Evolutionary conservation across 92 coral and sea anemone species (phyloP), one percentile per base, ranked within the genome.

Genomic region (Phenganax subtilis): DNA sequence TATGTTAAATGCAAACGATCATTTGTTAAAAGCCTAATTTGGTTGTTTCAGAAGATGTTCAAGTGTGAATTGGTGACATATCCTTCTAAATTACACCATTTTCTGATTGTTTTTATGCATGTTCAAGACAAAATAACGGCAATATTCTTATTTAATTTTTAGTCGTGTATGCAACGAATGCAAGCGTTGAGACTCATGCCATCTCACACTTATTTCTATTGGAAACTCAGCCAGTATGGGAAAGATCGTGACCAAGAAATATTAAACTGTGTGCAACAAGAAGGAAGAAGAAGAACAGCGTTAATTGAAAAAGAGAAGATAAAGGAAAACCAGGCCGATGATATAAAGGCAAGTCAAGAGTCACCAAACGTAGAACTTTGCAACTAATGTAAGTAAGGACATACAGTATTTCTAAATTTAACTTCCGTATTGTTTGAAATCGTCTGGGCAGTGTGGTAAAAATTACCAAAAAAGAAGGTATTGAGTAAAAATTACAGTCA

Each of bases 221-320:
- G 87, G 75, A 89, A 91, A 27, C 88, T 91, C n/a, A 90, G 85
- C 60, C 92, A 91, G 64, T 91, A 77, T 88, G 96, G 90, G 6
- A 89, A 87, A 76, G 86, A 87, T 61, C 88, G 82, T 67, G 81
- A 83, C 31, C 75, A 82, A 47, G 74, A 76, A 8, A 85, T 91
- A 25, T 51, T 79, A 9, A 89, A 91, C 72, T 84, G 85, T 57
- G 92, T 88, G 75, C 62, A 72, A 27, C 64, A 69, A 37, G 88
- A 91, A 80, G 82, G 96, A 60, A 80, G 82, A 74, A 79, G 76
- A 77, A 76, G 89, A 90, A 72, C 58, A 10, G 77, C 57, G 20
- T 5, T 47, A 9, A 28, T 27, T 14, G 51, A 51, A 28, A 52
- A 3, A 37, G 57, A 17, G 58, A 27, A 14, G 27, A 14, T 72